A percentile compares a stretch with the other conserved stretches of the same genome.
Conservation (phyloP, 2,113 vertebrate genomes). For the Dendrocopos noguchii region DNA sequence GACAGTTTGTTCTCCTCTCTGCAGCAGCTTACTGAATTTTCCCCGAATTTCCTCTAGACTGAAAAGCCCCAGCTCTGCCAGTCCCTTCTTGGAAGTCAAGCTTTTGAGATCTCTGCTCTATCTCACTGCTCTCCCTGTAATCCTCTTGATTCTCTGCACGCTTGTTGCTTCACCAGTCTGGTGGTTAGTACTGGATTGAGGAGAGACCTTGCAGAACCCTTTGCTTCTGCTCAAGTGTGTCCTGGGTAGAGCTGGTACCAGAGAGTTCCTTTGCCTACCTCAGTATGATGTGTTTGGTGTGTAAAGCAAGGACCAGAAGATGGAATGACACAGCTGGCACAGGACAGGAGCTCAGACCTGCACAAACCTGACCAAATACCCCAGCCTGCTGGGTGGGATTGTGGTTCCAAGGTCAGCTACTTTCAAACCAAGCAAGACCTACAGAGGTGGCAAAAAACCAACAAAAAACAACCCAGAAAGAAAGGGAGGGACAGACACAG, state of each 20-base stretch:
- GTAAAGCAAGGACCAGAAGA: background rate
- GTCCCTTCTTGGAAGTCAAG: background rate
- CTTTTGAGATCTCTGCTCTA: background rate
- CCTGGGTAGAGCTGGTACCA: rapidly evolving
- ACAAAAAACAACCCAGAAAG: background rate
- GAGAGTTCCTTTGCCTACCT: background rate
- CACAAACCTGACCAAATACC: background rate
- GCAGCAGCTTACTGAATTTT: background rate
- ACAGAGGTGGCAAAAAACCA: background rate
- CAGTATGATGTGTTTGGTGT: rapidly evolving
- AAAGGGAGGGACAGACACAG: background rate
- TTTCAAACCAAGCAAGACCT: background rate
- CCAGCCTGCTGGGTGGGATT: background rate
- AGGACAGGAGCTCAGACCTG: background rate
- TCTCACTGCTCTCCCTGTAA: background rate
- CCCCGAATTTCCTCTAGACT: background rate
- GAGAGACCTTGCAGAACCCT: background rate
- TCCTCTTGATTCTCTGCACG: background rate
- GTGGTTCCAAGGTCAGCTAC: background rate
- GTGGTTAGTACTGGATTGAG: background rate
- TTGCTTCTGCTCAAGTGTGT: background rate
- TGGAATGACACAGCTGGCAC: background rate
- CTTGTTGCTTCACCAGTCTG: background rate
- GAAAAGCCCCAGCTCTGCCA: background rate
- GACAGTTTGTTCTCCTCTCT: slow-evolving; percentile 2